Evolutionary conservation across 2,113 vertebrate species (phyloP).

Genomic region (Buteo buteo): DNA sequence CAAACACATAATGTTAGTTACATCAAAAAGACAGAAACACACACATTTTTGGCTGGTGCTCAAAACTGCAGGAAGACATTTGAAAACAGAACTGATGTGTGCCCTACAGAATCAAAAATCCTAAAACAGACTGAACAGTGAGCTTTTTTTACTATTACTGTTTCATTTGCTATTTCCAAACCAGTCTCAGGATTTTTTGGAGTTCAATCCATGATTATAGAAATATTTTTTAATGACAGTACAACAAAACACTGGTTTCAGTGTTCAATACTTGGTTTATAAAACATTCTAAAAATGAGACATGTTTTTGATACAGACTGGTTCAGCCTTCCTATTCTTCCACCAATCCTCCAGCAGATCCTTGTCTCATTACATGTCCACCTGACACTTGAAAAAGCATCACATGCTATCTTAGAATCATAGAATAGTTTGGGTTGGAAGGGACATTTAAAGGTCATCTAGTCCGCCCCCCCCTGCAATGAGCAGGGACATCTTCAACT

Average conservation of each 20-base stretch:
- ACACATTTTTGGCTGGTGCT: background rate
- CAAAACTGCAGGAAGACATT: background rate
- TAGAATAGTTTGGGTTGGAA: background rate
- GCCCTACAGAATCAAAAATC: background rate
- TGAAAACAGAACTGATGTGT: background rate
- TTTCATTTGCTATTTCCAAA: background rate
- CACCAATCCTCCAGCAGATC: background rate
- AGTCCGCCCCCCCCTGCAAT: rapidly evolving
- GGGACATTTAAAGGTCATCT: background rate
- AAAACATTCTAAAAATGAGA: background rate
- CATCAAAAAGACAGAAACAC: background rate
- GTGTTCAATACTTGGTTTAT: background rate
- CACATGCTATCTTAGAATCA: background rate
- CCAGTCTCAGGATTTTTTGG: background rate
- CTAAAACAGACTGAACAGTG: background rate
- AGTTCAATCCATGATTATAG: background rate
- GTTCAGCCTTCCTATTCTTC: background rate
- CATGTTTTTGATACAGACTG: background rate
- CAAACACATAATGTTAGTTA: background rate
- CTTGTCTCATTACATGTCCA: background rate
- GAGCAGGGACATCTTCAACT: background rate
- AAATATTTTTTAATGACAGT: background rate
- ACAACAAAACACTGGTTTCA: background rate
- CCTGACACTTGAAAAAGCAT: background rate
- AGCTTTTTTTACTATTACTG: background rate